These are phyloP conservation scores for Rhinogobio ventralis DNA, from an alignment of 2,797 vertebrate species.

Conservation along the genomic window DNA sequence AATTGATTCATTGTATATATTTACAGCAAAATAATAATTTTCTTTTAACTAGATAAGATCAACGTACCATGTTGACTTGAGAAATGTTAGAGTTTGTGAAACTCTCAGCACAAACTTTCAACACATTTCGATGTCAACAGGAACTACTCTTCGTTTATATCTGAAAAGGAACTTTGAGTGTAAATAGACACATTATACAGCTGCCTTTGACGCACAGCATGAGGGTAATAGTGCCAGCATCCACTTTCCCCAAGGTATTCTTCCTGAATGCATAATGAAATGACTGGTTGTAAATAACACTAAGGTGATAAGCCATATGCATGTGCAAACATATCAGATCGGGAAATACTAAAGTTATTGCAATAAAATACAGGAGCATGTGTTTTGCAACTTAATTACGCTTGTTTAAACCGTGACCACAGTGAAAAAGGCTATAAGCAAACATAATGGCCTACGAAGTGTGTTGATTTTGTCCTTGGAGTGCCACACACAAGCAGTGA, in stretches of 20 bases:
- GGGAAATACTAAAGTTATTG: neutral
- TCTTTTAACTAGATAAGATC: slow-evolving; percentile 32
- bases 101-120: neutral
- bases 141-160: neutral
- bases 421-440: neutral
- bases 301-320: neutral
- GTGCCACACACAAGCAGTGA: neutral
- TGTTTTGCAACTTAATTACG: neutral
- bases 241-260: neutral
- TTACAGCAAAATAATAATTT: neutral
- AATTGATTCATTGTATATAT: neutral
- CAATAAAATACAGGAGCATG: neutral
- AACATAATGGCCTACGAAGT: neutral
- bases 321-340: neutral
- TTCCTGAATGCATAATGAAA: slow-evolving; percentile 19
- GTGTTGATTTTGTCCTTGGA: slow-evolving; percentile 7
- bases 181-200: neutral
- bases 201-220: neutral
- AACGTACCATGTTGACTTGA: neutral
- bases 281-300: slow-evolving; percentile 17
- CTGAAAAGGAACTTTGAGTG: neutral
- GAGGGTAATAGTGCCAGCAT: neutral
- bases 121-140: neutral
- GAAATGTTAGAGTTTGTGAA: neutral
- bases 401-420: neutral